Percentiles rank a stretch among this genome's conserved stretches.
phyloP scores from a whole-genome alignment of 2,113 vertebrate genomes.

The Tapirus terrestris region DNA sequence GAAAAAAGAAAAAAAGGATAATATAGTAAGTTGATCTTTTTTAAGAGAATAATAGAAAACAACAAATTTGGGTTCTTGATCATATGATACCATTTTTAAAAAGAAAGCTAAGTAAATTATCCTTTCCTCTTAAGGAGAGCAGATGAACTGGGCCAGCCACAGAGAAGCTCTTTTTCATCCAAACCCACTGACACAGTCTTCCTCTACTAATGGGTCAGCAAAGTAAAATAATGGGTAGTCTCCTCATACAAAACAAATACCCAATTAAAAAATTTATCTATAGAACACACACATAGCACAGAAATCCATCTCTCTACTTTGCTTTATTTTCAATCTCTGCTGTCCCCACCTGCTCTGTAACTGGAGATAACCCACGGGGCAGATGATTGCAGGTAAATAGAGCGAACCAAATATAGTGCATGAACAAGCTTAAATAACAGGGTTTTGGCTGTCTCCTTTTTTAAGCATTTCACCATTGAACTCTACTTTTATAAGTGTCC shows the following conservation, averaged over 20 bases:
- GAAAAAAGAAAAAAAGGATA: neutral
- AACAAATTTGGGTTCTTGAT: neutral
- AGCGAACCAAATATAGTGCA: neutral
- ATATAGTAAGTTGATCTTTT: neutral
- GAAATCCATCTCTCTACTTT: neutral
- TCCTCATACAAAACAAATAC: neutral
- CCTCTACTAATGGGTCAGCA: neutral
- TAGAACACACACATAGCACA: neutral
- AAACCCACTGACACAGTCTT: neutral
- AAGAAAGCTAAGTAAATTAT: neutral
- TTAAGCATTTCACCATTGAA: neutral
- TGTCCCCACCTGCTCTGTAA: neutral
- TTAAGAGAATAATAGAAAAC: neutral
- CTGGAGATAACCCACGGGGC: neutral
- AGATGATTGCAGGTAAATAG: neutral
- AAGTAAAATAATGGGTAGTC: neutral
- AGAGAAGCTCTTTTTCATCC: neutral
- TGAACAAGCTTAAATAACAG: neutral
- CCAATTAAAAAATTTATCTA: neutral
- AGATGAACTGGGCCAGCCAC: neutral
- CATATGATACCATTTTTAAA: neutral
- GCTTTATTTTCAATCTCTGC: neutral
- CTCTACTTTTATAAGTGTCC: neutral
- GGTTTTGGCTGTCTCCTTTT: neutral
- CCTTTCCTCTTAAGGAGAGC: neutral